Percentiles rank a stretch among this genome's conserved stretches.
phyloP scores from a whole-genome alignment of 2,797 vertebrate species.

The Protosalanx chinensis region DNA sequence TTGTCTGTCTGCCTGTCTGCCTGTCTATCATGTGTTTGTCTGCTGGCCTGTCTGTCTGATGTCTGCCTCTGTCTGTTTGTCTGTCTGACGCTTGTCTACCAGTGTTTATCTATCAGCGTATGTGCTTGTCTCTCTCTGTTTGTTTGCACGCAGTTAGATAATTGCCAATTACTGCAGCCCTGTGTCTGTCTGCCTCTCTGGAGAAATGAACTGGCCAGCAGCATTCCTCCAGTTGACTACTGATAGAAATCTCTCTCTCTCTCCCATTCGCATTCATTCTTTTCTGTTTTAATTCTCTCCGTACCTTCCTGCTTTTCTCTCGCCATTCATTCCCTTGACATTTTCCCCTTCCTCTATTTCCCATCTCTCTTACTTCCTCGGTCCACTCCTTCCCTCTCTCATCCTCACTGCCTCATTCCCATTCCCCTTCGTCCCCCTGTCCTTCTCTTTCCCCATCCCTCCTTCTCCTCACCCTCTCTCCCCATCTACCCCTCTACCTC shows the following conservation, averaged over 20 bases:
- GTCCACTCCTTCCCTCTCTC: neutral
- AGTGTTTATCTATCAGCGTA: neutral
- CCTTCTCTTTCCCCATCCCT: neutral
- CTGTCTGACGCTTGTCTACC: neutral
- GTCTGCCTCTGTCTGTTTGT: neutral
- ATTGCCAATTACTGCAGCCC: neutral
- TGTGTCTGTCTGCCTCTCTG: neutral
- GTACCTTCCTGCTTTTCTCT: neutral
- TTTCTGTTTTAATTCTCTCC: neutral
- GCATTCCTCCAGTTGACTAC: neutral
- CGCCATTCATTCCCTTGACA: neutral
- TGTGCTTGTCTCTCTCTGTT: neutral
- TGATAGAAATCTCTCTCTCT: neutral
- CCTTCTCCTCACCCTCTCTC: neutral
- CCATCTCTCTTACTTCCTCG: neutral
- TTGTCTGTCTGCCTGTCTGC: neutral
- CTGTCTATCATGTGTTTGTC: neutral
- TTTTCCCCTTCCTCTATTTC: neutral
- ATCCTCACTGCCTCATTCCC: too few species aligned
- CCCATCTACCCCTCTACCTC: too few species aligned
- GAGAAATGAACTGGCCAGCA: neutral
- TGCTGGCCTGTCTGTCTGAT: neutral
- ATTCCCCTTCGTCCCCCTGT: neutral
- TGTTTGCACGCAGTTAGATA: constrained; percentile 39
- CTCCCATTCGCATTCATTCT: neutral